A percentile compares a stretch with the other conserved stretches of the same genome.
Conservation (phyloP, 1,140 invertebrate species). For the Episyrphus balteatus region DNA sequence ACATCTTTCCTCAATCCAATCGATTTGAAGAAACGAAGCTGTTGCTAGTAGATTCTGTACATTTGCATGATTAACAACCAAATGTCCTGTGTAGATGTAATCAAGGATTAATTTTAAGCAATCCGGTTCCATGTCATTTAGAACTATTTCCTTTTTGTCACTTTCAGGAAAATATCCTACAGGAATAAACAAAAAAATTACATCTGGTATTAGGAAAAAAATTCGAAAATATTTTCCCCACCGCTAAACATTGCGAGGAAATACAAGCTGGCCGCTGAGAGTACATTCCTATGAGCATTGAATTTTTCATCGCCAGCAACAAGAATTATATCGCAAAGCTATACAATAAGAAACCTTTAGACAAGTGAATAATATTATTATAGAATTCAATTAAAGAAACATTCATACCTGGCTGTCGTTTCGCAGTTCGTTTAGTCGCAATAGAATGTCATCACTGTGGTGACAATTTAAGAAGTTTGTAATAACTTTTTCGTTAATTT, state of each 20-base stretch:
- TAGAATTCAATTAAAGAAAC: no score
- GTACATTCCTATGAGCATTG: constrained; percentile 8
- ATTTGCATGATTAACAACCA: constrained; percentile 3
- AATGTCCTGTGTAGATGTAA: constrained; percentile 9
- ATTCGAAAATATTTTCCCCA: not conserved
- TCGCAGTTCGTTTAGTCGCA: no score
- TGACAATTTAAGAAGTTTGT: no score
- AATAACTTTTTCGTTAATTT: no score
- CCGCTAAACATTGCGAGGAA: constrained; percentile 11
- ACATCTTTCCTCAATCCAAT: constrained; percentile 7
- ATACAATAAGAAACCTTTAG: no score
- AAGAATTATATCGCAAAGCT: no score
- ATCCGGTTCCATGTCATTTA: constrained; percentile 8
- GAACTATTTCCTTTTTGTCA: constrained; percentile 3
- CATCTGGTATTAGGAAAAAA: not conserved
- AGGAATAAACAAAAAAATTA: not conserved
- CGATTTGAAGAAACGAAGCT: constrained; percentile 8
- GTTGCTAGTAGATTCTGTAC: constrained; percentile 8
- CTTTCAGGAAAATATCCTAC: constrained; percentile 8
- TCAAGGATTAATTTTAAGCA: constrained; percentile 7
- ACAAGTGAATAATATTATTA: no score
- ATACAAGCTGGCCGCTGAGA: constrained; percentile 10
- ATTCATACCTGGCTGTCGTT: no score
- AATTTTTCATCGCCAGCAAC: no score
- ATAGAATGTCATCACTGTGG: no score